Percentiles rank a stretch among this genome's conserved stretches.
Conservation (phyloP, 53 echinoderm and acorn worm genomes). For the Patiria pectinifera region DNA sequence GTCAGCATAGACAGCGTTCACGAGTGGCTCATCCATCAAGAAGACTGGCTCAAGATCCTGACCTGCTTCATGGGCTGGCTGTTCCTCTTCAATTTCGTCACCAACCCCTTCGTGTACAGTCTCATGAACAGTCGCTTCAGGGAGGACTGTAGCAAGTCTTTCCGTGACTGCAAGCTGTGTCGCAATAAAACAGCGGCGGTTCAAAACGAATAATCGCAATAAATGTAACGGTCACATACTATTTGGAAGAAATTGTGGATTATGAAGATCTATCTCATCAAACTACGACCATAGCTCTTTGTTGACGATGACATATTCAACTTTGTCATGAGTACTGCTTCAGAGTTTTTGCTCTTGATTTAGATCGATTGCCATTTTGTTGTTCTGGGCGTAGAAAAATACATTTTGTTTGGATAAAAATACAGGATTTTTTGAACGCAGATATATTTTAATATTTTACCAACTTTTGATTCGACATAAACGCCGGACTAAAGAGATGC, state of each 20-base stretch:
- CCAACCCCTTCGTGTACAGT: conserved; percentile 56
- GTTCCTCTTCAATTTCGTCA: conserved; percentile 55
- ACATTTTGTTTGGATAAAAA: too few species aligned
- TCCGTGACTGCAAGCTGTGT: conserved; percentile 11
- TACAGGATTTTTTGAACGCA: too few species aligned
- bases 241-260: too few species aligned
- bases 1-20: conserved; percentile 14
- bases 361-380: too few species aligned
- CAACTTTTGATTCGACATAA: too few species aligned
- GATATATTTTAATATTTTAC: too few species aligned
- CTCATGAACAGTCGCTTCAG: conserved; percentile 58
- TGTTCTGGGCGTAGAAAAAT: too few species aligned
- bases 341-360: too few species aligned
- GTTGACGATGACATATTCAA: too few species aligned
- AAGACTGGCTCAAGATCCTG: conserved; percentile 4
- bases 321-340: too few species aligned
- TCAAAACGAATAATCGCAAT: neutral
- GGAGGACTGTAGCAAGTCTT: conserved; percentile 41
- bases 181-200: neutral
- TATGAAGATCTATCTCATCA: neutral
- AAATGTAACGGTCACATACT: too few species aligned
- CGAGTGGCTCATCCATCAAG: neutral
- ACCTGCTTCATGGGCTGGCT: conserved; percentile 55
- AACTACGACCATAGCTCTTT: neutral
- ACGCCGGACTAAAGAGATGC: too few species aligned